Percentiles rank a stretch among this genome's conserved stretches.
phyloP scores from a whole-genome alignment of 2,113 vertebrate species.

The Vicugna pacos region DNA sequence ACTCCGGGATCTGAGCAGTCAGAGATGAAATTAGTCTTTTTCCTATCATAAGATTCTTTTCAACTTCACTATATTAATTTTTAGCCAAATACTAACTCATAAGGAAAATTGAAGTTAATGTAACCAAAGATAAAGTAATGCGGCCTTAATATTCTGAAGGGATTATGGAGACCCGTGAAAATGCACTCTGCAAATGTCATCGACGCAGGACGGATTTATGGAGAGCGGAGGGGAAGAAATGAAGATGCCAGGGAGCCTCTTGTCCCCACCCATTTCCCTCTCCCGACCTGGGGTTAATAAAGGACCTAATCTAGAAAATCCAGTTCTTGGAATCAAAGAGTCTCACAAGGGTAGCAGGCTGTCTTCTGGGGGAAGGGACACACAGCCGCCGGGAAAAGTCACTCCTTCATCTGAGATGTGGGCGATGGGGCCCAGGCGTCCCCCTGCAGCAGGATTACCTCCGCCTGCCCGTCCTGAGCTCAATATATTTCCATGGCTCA shows the following conservation, averaged over 20 bases:
- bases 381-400: accelerated
- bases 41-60: constrained; percentile 89
- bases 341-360: background rate
- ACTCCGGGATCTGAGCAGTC: constrained; percentile 88
- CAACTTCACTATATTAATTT: constrained; percentile 91
- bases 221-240: constrained; percentile 70
- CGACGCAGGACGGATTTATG: constrained; percentile 85
- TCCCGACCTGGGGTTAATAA: constrained; percentile 74
- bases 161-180: constrained; percentile 87
- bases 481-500: accelerated
- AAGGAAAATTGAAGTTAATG: constrained; percentile 91
- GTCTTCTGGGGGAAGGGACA: background rate
- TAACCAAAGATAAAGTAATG: constrained; percentile 90
- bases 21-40: constrained; percentile 89
- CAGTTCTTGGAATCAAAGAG: background rate
- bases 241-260: constrained; percentile 73
- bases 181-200: constrained; percentile 89
- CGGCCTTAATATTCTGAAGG: constrained; percentile 89
- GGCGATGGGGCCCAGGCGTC: background rate
- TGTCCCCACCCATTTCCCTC: background rate
- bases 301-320: constrained; percentile 76
- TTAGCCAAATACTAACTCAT: constrained; percentile 91
- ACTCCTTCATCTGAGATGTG: background rate
- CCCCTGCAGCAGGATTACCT: accelerated
- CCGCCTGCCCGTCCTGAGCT: accelerated